phyloP scores from a whole-genome alignment of 2,888 invertebrate species.

The Melieria omissa region DNA sequence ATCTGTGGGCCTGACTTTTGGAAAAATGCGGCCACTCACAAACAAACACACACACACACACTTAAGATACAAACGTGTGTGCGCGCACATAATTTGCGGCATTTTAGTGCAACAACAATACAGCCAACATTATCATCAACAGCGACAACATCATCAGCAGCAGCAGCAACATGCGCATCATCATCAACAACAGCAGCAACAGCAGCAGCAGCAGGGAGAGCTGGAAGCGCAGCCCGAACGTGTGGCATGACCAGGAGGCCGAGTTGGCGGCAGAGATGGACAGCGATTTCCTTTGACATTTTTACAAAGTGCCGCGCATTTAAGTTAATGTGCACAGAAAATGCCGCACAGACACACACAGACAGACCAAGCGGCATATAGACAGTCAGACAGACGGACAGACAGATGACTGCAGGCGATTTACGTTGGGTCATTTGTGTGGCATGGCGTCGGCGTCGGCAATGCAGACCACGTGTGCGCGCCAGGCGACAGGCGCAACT shows the following conservation, averaged over 20 bases:
- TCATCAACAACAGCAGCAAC: slow-evolving; percentile 13
- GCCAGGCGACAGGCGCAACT: slow-evolving; percentile 25
- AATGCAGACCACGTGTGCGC: slow-evolving; percentile 5
- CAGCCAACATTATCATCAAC: slow-evolving; percentile 25
- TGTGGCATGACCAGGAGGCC: too few species aligned
- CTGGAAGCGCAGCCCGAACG: background rate
- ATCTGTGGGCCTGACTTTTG: slow-evolving; percentile 15
- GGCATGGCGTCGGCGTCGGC: background rate
- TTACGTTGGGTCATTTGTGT: slow-evolving; percentile 31
- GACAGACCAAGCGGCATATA: slow-evolving; percentile 3
- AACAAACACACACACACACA: slow-evolving; percentile 8
- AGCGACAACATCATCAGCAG: slow-evolving; percentile 29
- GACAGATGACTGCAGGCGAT: slow-evolving; percentile 34
- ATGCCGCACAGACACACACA: too few species aligned
- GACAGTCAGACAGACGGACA: slow-evolving; percentile 21
- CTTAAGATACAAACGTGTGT: background rate
- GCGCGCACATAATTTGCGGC: too few species aligned
- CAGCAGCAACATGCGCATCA: slow-evolving; percentile 12
- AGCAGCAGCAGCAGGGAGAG: slow-evolving; percentile 11
- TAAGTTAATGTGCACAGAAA: slow-evolving; percentile 27
- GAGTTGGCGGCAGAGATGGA: slow-evolving; percentile 17
- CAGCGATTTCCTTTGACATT: slow-evolving; percentile 30
- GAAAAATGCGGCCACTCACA: slow-evolving; percentile 2
- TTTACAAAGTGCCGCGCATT: slow-evolving; percentile 35
- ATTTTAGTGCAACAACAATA: slow-evolving; percentile 1